These are phyloP conservation scores for Rhyacophila evoluta DNA, from an alignment of 2,888 invertebrate genomes.

Conservation along the genomic window DNA sequence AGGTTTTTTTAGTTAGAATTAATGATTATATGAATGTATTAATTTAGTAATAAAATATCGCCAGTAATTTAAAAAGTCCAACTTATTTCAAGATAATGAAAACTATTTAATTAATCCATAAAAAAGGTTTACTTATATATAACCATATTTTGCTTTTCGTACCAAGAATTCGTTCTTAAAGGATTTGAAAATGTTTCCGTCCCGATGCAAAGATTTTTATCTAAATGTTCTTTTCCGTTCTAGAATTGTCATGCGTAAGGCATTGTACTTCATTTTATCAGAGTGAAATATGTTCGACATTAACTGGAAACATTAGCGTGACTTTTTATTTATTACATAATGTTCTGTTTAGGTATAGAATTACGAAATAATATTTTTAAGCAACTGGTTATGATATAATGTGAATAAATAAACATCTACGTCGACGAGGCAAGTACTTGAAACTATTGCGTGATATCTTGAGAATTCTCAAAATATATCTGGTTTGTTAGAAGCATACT, in stretches of 20 bases:
- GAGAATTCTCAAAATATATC: too few species aligned
- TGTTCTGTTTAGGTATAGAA: not conserved
- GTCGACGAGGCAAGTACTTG: too few species aligned
- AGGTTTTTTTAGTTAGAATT: too few species aligned
- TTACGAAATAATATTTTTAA: conserved; percentile 3
- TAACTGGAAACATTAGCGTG: conserved; percentile 33
- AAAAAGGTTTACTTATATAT: too few species aligned
- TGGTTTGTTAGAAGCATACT: too few species aligned
- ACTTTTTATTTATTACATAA: conserved; percentile 11
- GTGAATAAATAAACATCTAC: not conserved
- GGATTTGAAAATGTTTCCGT: conserved; percentile 51
- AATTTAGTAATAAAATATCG: too few species aligned
- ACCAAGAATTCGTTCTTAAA: not conserved
- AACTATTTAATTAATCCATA: too few species aligned
- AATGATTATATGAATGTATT: too few species aligned
- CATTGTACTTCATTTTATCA: conserved; percentile 41
- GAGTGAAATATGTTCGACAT: conserved; percentile 38
- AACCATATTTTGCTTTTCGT: not conserved
- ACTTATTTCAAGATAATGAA: too few species aligned
- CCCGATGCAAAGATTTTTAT: conserved; percentile 50
- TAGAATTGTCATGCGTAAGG: conserved; percentile 44
- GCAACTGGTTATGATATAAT: conserved; percentile 4
- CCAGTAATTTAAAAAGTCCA: too few species aligned
- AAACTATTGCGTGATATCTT: too few species aligned
- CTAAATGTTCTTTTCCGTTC: conserved; percentile 52